Percentiles rank a stretch among this genome's conserved stretches.
These are phyloP conservation scores for Mayetiola destructor DNA, from an alignment of 2,888 invertebrate species.

Conservation along the genomic window DNA sequence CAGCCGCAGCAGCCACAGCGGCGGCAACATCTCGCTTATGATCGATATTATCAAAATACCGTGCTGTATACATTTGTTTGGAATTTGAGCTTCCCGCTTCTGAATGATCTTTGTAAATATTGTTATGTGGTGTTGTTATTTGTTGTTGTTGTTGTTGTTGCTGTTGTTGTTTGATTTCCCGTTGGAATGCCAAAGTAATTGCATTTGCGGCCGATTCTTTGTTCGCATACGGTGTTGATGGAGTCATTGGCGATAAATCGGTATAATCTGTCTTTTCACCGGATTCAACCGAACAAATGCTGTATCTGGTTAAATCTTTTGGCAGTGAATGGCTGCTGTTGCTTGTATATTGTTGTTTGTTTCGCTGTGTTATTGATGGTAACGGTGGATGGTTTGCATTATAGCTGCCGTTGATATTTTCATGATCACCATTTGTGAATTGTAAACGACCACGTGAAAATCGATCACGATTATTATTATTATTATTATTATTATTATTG, in stretches of 20 bases:
- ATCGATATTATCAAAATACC: background rate
- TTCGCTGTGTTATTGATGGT: background rate
- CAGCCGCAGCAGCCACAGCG: too few relatives aligned
- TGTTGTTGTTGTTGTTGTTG: background rate
- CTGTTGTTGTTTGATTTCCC: constrained; percentile 27
- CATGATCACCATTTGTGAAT: constrained; percentile 37
- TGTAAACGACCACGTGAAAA: constrained; percentile 45
- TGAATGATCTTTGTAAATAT: background rate
- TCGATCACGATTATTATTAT: constrained; percentile 39
- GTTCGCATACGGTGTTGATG: constrained; percentile 17
- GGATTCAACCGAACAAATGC: constrained; percentile 34
- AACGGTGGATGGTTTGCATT: background rate
- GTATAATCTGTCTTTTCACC: constrained; percentile 36
- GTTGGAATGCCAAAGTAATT: background rate
- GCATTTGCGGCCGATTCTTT: background rate
- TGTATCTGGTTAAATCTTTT: constrained; percentile 32
- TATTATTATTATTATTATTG: constrained; percentile 45
- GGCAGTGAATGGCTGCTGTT: constrained; percentile 21
- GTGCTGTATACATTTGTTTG: background rate
- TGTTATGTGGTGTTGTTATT: background rate
- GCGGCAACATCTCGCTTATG: background rate
- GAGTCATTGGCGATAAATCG: constrained; percentile 34
- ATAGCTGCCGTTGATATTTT: constrained; percentile 12
- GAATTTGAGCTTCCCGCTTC: background rate
- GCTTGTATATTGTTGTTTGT: background rate